Percentiles rank a stretch among this genome's conserved stretches.
These are phyloP conservation scores for Eulemur rubriventer DNA, from an alignment of 2,797 vertebrate genomes.

Conservation along the genomic window DNA sequence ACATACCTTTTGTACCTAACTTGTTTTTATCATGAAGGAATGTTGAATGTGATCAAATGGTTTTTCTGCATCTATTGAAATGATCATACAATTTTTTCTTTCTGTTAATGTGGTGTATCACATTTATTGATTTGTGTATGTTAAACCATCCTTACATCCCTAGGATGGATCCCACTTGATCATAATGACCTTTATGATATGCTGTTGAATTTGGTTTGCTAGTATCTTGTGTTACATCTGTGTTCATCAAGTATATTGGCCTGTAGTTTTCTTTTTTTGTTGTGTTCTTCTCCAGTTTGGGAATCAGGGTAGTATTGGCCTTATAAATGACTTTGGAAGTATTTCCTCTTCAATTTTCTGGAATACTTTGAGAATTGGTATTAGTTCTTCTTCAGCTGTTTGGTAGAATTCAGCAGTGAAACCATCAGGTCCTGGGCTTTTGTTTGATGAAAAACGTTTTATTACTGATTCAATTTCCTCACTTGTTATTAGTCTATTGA, in stretches of 20 bases:
- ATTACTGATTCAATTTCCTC: background rate
- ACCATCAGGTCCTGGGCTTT: background rate
- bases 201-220: background rate
- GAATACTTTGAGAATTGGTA: background rate
- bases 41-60: background rate
- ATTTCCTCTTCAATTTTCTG: background rate
- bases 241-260: background rate
- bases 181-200: background rate
- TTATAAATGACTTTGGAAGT: background rate
- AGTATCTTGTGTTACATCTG: background rate
- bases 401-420: too few relatives aligned
- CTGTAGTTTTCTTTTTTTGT: background rate
- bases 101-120: background rate
- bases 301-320: background rate
- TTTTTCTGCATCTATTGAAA: background rate
- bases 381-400: background rate
- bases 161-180: background rate
- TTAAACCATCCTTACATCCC: background rate
- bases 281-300: background rate
- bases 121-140: background rate
- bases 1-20: background rate
- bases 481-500: background rate
- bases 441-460: background rate
- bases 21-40: background rate
- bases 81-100: background rate